phyloP scores from a whole-genome alignment of 2,888 invertebrate genomes.

The Phyllotreta cruciferae region DNA sequence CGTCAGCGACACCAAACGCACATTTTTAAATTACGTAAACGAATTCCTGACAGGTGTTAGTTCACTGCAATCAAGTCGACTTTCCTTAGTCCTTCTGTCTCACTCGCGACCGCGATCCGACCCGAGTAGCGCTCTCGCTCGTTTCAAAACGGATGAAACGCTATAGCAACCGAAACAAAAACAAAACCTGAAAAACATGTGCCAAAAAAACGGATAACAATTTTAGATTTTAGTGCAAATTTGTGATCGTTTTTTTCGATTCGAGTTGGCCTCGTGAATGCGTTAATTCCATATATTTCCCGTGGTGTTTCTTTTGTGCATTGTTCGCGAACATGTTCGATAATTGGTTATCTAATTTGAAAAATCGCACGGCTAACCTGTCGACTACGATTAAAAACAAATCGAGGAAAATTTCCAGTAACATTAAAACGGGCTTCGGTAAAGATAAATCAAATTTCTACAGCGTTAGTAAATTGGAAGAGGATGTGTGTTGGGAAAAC shows the following conservation, averaged over 20 bases:
- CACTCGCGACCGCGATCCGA: constrained; percentile 8
- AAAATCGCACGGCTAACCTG: constrained; percentile 60
- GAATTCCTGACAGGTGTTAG: constrained; percentile 39
- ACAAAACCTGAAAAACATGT: constrained; percentile 44
- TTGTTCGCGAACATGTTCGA: constrained; percentile 57
- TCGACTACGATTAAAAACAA: constrained; percentile 57
- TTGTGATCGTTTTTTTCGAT: constrained; percentile 16
- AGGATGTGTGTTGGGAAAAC: constrained; percentile 54
- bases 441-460: constrained; percentile 56
- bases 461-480: constrained; percentile 52
- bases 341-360: constrained; percentile 59
- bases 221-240: constrained; percentile 26
- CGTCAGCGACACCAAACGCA: background rate
- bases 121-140: too few species aligned
- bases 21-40: constrained; percentile 28
- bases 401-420: constrained; percentile 54
- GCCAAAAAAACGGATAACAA: constrained; percentile 43
- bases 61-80: background rate
- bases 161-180: constrained; percentile 38
- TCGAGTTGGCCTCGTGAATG: constrained; percentile 1
- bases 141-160: constrained; percentile 17
- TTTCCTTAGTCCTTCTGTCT: constrained; percentile 16
- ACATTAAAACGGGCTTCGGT: constrained; percentile 54
- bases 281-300: background rate
- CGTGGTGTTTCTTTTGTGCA: constrained; percentile 18